Evolutionary conservation across 2,113 vertebrate species (phyloP).

Genomic region (Poecile atricapillus): DNA sequence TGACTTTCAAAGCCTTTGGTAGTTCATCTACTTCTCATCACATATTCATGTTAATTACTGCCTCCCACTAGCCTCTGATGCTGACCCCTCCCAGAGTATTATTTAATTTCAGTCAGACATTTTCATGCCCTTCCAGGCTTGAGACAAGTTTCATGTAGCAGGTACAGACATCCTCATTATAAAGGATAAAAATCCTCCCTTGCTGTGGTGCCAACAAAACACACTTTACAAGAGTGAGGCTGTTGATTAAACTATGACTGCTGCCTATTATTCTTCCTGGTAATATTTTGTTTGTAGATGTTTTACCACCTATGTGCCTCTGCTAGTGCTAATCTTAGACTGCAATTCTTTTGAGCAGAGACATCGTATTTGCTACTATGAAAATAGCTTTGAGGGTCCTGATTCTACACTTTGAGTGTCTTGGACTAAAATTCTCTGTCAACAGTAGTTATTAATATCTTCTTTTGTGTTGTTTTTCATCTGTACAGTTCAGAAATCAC

Average conservation of each 20-base stretch:
- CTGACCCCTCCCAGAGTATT: not conserved
- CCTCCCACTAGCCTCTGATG: not conserved
- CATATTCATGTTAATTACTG: conserved; percentile 22
- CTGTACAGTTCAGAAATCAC: not conserved
- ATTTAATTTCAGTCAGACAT: not conserved
- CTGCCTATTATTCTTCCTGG: not conserved
- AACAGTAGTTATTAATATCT: not conserved
- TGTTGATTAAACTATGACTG: conserved; percentile 5
- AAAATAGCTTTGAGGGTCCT: not conserved
- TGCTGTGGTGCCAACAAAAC: not conserved
- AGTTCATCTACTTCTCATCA: not conserved
- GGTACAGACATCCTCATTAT: conserved; percentile 2
- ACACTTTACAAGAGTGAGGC: not conserved
- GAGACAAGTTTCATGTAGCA: not conserved
- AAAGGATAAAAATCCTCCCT: not conserved
- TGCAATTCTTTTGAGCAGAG: not conserved
- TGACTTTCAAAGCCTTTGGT: not conserved
- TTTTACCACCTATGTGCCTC: not conserved
- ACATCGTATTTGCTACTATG: not conserved
- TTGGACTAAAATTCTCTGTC: not conserved
- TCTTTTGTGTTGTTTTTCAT: not conserved
- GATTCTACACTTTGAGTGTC: not conserved
- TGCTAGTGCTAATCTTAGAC: not conserved
- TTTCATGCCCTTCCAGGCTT: not conserved
- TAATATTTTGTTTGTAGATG: not conserved